Conservation (phyloP, 2,888 invertebrate species). For the Microplitis deprimator region DNA sequence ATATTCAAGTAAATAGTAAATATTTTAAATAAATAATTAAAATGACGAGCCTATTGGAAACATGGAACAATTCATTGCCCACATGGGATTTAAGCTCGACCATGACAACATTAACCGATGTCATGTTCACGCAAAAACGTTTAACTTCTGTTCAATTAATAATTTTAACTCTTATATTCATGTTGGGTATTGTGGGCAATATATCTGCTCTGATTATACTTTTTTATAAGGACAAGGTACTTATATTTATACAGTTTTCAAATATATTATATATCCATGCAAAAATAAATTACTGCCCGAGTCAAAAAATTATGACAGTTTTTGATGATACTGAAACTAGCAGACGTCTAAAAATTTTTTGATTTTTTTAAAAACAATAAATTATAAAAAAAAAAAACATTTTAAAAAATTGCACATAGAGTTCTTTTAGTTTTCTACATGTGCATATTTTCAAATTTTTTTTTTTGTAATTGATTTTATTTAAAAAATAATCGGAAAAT, state of each 20-base stretch:
- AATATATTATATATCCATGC: neutral
- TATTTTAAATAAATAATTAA: neutral
- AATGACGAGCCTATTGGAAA: neutral
- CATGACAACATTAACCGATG: slow-evolving; percentile 46
- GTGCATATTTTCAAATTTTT: no score
- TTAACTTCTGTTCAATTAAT: slow-evolving; percentile 61
- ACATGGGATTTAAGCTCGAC: slow-evolving; percentile 42
- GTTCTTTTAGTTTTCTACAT: no score
- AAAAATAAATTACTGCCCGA: no score
- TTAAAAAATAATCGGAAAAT: no score
- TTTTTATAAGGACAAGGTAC: slow-evolving; percentile 78
- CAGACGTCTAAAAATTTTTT: no score
- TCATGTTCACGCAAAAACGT: slow-evolving; percentile 51
- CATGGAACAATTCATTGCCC: slow-evolving; percentile 5
- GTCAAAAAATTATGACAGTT: no score
- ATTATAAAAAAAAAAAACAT: no score
- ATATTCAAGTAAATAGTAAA: neutral
- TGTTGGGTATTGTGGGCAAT: slow-evolving; percentile 82
- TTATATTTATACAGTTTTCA: slow-evolving; percentile 1
- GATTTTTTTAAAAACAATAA: no score
- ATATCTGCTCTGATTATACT: slow-evolving; percentile 83
- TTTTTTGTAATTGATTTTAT: no score
- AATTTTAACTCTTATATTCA: slow-evolving; percentile 75
- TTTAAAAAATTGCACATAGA: no score
- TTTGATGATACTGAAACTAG: no score